These are phyloP conservation scores for Hippocampus comes DNA, from an alignment of 2,113 vertebrate species.

Conservation along the genomic window DNA sequence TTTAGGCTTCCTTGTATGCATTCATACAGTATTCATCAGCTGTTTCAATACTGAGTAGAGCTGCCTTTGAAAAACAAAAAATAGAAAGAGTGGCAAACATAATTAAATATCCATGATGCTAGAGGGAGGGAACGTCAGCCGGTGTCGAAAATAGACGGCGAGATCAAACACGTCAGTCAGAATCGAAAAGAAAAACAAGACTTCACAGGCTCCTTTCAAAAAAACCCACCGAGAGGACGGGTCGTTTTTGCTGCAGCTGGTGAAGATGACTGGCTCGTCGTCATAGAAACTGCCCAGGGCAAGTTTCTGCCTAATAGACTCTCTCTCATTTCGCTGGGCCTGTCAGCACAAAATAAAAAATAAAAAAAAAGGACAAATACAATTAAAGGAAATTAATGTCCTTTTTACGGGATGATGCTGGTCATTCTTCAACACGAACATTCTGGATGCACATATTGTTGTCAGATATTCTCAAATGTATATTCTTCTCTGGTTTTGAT, in stretches of 20 bases:
- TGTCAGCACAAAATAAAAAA: slow-evolving; percentile 53
- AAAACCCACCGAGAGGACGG: slow-evolving; percentile 85
- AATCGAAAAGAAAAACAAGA: slow-evolving; percentile 2
- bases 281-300: slow-evolving; percentile 98
- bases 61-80: not conserved
- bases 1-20: not conserved
- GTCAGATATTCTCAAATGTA: no score
- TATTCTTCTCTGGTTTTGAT: no score
- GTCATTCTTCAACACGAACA: not conserved
- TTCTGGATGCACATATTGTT: not conserved
- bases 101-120: not conserved
- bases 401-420: not conserved
- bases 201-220: slow-evolving; percentile 2
- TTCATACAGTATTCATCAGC: slow-evolving; percentile 1
- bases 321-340: slow-evolving; percentile 97
- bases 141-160: slow-evolving; percentile 4
- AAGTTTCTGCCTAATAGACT: slow-evolving; percentile 98
- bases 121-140: not conserved
- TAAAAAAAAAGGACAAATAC: slow-evolving; percentile 18
- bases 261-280: slow-evolving; percentile 94
- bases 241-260: slow-evolving; percentile 90
- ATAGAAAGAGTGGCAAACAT: not conserved
- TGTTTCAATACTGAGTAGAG: not conserved
- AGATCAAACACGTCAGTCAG: slow-evolving; percentile 1
- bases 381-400: slow-evolving; percentile 22